Evolutionary conservation across 2,888 invertebrate species (phyloP).

Genomic region (Ditula angustiorana): DNA sequence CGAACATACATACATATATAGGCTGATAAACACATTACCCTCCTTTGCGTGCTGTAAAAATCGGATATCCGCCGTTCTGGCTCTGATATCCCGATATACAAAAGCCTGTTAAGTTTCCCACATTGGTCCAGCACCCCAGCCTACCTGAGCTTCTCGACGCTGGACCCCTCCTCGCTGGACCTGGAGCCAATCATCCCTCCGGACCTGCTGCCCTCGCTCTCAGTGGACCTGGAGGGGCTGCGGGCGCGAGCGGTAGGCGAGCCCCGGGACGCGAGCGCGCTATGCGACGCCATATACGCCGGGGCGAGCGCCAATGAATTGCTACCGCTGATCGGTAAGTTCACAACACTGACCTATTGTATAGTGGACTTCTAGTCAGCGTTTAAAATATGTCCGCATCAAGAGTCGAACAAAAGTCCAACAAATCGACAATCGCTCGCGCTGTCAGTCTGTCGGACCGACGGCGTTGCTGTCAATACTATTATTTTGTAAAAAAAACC

Average conservation of each 20-base stretch:
- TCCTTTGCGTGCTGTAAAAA: no score
- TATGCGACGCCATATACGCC: slow-evolving; percentile 67
- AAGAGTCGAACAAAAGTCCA: no score
- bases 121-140: slow-evolving; percentile 65
- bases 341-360: background rate
- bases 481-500: no score
- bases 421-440: no score
- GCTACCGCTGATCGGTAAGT: slow-evolving; percentile 70
- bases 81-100: no score
- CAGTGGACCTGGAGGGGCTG: slow-evolving; percentile 60
- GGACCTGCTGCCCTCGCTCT: slow-evolving; percentile 64
- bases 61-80: no score
- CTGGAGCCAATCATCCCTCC: slow-evolving; percentile 67
- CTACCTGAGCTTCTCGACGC: slow-evolving; percentile 63
- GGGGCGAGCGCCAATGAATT: slow-evolving; percentile 70
- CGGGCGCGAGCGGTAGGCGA: slow-evolving; percentile 45
- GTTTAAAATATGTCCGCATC: no score
- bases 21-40: no score
- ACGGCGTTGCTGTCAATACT: no score
- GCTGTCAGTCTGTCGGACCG: no score
- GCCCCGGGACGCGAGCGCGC: slow-evolving; percentile 44
- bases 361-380: background rate
- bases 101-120: no score
- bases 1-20: no score
- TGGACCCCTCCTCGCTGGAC: slow-evolving; percentile 49